Evolutionary conservation across 1,140 invertebrate genomes (phyloP).

Genomic region (Drosophila prosaltans): DNA sequence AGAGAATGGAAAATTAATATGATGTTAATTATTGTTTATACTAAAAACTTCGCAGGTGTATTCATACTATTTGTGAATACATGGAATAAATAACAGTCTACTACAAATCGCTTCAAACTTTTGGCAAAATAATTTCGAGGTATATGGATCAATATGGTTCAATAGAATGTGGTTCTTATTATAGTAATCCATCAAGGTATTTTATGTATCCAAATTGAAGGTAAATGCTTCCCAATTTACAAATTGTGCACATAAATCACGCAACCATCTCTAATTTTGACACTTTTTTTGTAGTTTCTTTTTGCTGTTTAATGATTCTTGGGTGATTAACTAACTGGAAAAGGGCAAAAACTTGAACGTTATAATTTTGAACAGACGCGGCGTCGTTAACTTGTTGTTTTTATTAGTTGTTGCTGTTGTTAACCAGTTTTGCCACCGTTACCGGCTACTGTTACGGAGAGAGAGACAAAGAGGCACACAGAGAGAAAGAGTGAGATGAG

Average conservation of each 20-base stretch:
- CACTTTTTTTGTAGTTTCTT: slow-evolving; percentile 39
- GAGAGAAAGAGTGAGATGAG: slow-evolving; percentile 12
- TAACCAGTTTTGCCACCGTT: slow-evolving; percentile 72
- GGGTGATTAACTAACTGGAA: slow-evolving; percentile 57
- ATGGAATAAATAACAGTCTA: no score
- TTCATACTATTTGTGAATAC: no score
- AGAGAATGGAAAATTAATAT: no score
- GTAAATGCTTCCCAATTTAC: neutral
- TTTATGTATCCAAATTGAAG: neutral
- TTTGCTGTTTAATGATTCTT: slow-evolving; percentile 33
- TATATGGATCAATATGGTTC: no score
- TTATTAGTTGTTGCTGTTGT: slow-evolving; percentile 20
- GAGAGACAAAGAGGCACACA: neutral
- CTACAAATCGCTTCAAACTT: no score
- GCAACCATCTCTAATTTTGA: slow-evolving; percentile 36
- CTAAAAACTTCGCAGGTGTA: no score
- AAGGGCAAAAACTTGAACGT: slow-evolving; percentile 53
- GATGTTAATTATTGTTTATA: no score
- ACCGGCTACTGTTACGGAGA: slow-evolving; percentile 60
- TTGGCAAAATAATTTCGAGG: no score
- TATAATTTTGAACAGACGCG: slow-evolving; percentile 53
- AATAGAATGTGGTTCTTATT: no score
- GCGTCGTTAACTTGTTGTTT: slow-evolving; percentile 50
- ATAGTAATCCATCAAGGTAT: neutral
- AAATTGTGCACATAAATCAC: slow-evolving; percentile 13